phyloP scores from a whole-genome alignment of 2,113 vertebrate species.

The Candoia aspera region DNA sequence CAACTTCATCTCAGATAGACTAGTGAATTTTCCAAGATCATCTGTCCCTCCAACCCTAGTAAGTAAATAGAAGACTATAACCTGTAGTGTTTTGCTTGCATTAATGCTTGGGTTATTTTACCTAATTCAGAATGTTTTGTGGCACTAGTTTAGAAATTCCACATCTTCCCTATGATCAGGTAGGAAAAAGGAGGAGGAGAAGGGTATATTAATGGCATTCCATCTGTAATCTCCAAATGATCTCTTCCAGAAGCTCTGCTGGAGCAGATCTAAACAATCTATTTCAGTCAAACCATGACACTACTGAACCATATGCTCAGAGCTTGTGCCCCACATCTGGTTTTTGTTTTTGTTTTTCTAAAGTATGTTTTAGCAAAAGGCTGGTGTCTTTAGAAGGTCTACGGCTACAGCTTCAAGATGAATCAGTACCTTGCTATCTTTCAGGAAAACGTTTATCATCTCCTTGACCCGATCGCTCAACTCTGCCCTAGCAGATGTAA shows the following conservation, averaged over 20 bases:
- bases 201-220: background rate
- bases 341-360: background rate
- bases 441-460: background rate
- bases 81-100: background rate
- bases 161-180: background rate
- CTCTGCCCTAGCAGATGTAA: background rate
- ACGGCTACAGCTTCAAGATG: background rate
- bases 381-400: background rate
- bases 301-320: background rate
- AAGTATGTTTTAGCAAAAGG: background rate
- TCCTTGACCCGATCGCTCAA: background rate
- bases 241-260: background rate
- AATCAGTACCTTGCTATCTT: background rate
- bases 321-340: background rate
- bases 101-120: background rate
- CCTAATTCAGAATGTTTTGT: background rate
- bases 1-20: background rate
- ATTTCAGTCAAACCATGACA: background rate
- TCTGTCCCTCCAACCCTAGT: background rate
- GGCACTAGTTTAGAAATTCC: background rate
- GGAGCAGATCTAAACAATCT: background rate
- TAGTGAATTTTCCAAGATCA: background rate
- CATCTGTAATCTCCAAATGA: background rate
- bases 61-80: background rate
- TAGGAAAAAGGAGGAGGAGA: background rate